These are phyloP conservation scores for Liasis olivaceus DNA, from an alignment of 2,797 vertebrate genomes.

Conservation along the genomic window DNA sequence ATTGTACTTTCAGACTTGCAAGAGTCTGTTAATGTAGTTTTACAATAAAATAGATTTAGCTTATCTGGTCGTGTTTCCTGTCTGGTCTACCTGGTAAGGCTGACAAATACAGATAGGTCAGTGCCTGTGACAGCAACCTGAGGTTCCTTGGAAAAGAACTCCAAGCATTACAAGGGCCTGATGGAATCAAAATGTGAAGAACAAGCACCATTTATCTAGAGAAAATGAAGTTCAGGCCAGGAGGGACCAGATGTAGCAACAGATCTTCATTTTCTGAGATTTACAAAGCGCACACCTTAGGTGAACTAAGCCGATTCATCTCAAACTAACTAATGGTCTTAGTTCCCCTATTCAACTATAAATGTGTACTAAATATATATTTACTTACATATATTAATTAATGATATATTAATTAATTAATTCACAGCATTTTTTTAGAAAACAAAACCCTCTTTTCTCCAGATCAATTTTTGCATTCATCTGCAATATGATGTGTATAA, in stretches of 20 bases:
- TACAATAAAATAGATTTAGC: too few species aligned
- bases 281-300: too few species aligned
- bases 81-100: too few species aligned
- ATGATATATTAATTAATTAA: not conserved
- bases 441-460: conserved; percentile 45
- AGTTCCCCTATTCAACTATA: too few species aligned
- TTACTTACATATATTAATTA: too few species aligned
- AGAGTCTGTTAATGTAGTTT: too few species aligned
- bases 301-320: too few species aligned
- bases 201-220: not conserved
- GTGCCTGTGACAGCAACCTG: not conserved
- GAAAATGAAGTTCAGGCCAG: not conserved
- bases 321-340: too few species aligned
- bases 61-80: too few species aligned
- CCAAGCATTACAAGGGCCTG: not conserved
- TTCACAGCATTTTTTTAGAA: conserved; percentile 24
- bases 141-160: not conserved
- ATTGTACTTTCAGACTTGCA: too few species aligned
- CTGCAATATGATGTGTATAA: conserved; percentile 51
- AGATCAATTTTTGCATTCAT: conserved; percentile 17
- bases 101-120: not conserved
- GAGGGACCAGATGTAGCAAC: not conserved
- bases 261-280: not conserved
- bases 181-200: not conserved
- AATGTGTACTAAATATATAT: too few species aligned